Conservation (phyloP, 2,888 invertebrate species). For the Volucella zonaria region DNA sequence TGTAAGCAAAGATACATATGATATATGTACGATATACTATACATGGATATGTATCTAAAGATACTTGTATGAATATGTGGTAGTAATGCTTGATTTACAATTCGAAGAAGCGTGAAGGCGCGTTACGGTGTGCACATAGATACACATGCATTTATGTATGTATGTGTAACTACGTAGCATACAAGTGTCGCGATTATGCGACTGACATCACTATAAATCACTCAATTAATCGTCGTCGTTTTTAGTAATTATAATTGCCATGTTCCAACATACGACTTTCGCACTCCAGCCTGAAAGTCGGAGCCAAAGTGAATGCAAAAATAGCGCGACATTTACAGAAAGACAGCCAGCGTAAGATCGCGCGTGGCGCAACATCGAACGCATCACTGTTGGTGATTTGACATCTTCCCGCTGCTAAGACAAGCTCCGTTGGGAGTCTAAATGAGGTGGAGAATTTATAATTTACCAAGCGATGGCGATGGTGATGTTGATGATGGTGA, state of each 20-base stretch:
- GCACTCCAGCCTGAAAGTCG: slow-evolving; percentile 49
- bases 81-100: slow-evolving; percentile 66
- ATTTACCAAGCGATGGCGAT: slow-evolving; percentile 38
- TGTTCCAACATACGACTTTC: slow-evolving; percentile 72
- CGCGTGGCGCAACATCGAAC: slow-evolving; percentile 66
- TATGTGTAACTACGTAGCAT: slow-evolving; percentile 19
- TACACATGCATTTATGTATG: too few relatives aligned
- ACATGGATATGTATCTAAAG: slow-evolving; percentile 14
- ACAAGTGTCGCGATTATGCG: slow-evolving; percentile 71
- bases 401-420: slow-evolving; percentile 70
- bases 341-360: slow-evolving; percentile 28
- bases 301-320: slow-evolving; percentile 70
- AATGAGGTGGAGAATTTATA: slow-evolving; percentile 68
- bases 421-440: slow-evolving; percentile 69
- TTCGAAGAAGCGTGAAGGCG: slow-evolving; percentile 64
- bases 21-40: not conserved
- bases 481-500: too few relatives aligned
- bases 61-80: not conserved
- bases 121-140: slow-evolving; percentile 27
- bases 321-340: slow-evolving; percentile 65
- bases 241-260: slow-evolving; percentile 75
- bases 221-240: slow-evolving; percentile 75
- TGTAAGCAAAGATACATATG: not conserved
- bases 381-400: slow-evolving; percentile 72
- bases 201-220: slow-evolving; percentile 74